A percentile compares a stretch with the other conserved stretches of the same genome.
Conservation (phyloP, 92 coral and sea anemone species). For the Phenganax subtilis region DNA sequence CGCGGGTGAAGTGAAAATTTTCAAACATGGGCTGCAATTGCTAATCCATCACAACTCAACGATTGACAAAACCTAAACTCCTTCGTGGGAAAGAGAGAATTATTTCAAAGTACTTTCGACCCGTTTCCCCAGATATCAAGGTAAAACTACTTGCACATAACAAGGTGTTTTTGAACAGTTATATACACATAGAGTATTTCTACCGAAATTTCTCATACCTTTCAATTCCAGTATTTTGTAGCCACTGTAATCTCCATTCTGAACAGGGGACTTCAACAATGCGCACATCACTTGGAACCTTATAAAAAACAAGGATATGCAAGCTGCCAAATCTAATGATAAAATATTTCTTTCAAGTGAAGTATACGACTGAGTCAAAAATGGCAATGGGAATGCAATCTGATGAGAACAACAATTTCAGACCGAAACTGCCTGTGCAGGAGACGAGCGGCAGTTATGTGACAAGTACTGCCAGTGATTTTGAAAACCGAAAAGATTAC, state of each 20-base stretch:
- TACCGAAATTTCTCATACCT: too few species aligned
- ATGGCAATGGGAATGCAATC: conserved; percentile 5
- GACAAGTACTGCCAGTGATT: not conserved
- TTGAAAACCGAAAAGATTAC: not conserved
- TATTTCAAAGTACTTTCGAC: too few species aligned
- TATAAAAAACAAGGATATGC: too few species aligned
- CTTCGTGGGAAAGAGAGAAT: too few species aligned
- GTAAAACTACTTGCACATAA: too few species aligned
- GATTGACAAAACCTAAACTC: too few species aligned
- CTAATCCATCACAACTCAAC: too few species aligned
- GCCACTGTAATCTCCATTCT: not conserved
- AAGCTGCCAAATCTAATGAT: not conserved
- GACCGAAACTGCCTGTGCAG: not conserved
- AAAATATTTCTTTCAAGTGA: conserved; percentile 12
- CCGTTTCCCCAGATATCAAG: too few species aligned
- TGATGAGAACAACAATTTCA: not conserved
- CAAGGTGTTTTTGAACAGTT: too few species aligned
- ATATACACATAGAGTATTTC: too few species aligned
- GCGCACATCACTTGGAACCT: too few species aligned
- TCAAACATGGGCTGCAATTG: too few species aligned
- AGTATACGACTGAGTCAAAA: conserved; percentile 6
- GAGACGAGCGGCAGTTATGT: conserved; percentile 18
- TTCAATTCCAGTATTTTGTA: not conserved
- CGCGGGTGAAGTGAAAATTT: not conserved
- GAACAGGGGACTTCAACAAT: not conserved